Conservation (phyloP, 2,797 vertebrate species). For the Hozukius guyotensis region DNA sequence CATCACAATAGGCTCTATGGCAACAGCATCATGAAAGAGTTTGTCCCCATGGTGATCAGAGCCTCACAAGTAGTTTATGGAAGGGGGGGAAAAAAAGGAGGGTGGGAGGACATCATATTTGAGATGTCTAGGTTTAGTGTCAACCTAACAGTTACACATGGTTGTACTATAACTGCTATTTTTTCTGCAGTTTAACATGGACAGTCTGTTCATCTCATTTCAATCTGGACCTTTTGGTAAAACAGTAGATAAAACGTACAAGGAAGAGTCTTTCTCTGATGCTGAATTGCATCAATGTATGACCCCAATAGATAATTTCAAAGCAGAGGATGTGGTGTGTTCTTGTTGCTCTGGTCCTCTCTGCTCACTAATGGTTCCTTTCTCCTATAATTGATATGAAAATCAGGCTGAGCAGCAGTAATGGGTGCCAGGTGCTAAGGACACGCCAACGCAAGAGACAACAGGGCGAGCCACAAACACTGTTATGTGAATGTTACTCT, state of each 20-base stretch:
- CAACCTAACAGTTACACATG: neutral
- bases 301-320: conserved; percentile 12
- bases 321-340: conserved; percentile 9
- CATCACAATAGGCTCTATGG: conserved; percentile 79
- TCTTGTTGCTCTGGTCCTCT: neutral
- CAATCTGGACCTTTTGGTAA: neutral
- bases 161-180: neutral
- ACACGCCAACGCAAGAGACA: conserved; percentile 19
- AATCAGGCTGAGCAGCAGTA: conserved; percentile 42
- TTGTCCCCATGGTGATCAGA: conserved; percentile 79
- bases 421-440: conserved; percentile 49
- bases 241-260: neutral
- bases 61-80: conserved; percentile 66
- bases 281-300: neutral
- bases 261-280: neutral
- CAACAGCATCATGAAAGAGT: conserved; percentile 82
- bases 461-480: neutral
- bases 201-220: neutral
- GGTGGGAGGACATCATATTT: conserved; percentile 4
- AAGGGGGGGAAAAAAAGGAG: conserved; percentile 33
- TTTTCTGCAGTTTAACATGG: neutral
- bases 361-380: conserved; percentile 31
- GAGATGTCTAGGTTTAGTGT: neutral
- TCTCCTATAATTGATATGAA: conserved; percentile 51
- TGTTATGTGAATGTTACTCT: neutral